Conservation (phyloP, 2,113 vertebrate genomes). For the Pteronura brasiliensis region DNA sequence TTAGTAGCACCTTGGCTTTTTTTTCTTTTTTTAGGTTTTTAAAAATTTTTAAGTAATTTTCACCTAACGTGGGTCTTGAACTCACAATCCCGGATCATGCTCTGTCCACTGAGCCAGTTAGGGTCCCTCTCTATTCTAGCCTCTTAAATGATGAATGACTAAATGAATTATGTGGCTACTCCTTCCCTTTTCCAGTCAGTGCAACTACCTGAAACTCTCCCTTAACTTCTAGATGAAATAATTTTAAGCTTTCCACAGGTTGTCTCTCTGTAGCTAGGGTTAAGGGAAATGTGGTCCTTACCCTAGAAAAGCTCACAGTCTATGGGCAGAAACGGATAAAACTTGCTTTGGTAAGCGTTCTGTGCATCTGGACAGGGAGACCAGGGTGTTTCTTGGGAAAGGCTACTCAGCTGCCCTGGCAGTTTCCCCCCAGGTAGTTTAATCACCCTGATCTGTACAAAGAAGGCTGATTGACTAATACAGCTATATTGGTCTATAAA, state of each 20-base stretch:
- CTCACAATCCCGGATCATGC: neutral
- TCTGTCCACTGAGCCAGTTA: neutral
- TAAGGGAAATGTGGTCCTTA: neutral
- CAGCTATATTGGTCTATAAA: constrained; percentile 20
- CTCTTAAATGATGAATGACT: neutral
- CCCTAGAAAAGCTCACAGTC: neutral
- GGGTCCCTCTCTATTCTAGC: neutral
- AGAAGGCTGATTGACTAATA: constrained; percentile 24
- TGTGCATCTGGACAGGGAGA: neutral
- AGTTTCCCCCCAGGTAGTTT: neutral
- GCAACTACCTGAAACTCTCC: neutral
- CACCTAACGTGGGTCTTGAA: neutral
- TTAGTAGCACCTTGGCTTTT: neutral
- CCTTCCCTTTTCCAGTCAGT: neutral
- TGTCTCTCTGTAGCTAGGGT: neutral
- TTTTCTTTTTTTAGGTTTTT: neutral
- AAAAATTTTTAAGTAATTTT: neutral
- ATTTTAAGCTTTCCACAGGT: neutral
- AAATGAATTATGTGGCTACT: neutral
- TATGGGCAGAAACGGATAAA: neutral
- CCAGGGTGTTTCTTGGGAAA: neutral
- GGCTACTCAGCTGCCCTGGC: neutral
- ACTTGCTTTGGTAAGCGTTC: neutral
- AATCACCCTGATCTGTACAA: neutral
- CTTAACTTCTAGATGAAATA: neutral